Evolutionary conservation across 2,888 invertebrate species (phyloP).

Genomic region (Endomychus coccineus): DNA sequence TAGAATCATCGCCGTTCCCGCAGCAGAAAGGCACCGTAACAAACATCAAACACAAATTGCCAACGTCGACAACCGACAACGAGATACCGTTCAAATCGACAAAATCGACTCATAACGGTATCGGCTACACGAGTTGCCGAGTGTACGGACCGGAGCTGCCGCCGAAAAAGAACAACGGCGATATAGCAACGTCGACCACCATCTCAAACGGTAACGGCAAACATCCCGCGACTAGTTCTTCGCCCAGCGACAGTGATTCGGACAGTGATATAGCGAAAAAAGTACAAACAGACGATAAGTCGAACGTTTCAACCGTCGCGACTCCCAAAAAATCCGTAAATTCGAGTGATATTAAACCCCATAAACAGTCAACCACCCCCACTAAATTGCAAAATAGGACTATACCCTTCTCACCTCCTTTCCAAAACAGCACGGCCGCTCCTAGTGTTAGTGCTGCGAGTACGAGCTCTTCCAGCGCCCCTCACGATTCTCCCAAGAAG

Average conservation of each 20-base stretch:
- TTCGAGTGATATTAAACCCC: conserved; percentile 7
- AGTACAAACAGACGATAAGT: conserved; percentile 11
- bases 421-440: conserved; percentile 11
- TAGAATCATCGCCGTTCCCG: conserved; percentile 37
- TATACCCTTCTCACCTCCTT: conserved; percentile 13
- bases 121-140: conserved; percentile 34
- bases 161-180: conserved; percentile 25
- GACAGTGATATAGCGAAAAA: conserved; percentile 14
- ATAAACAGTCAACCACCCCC: background rate
- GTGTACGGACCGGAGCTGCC: conserved; percentile 41
- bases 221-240: conserved; percentile 13
- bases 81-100: conserved; percentile 10
- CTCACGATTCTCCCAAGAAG: conserved; percentile 22
- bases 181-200: conserved; percentile 16
- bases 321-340: background rate
- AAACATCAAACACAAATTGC: conserved; percentile 9
- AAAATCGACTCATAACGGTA: conserved; percentile 27
- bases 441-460: conserved; percentile 20
- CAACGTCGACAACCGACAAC: conserved; percentile 16
- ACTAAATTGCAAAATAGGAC: conserved; percentile 20
- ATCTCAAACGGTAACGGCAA: conserved; percentile 21
- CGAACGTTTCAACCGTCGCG: conserved; percentile 2
- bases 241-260: conserved; percentile 26
- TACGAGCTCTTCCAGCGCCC: conserved; percentile 23
- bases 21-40: conserved; percentile 19